phyloP scores from a whole-genome alignment of 2,113 vertebrate genomes.

The Eulacestoma nigropectus region DNA sequence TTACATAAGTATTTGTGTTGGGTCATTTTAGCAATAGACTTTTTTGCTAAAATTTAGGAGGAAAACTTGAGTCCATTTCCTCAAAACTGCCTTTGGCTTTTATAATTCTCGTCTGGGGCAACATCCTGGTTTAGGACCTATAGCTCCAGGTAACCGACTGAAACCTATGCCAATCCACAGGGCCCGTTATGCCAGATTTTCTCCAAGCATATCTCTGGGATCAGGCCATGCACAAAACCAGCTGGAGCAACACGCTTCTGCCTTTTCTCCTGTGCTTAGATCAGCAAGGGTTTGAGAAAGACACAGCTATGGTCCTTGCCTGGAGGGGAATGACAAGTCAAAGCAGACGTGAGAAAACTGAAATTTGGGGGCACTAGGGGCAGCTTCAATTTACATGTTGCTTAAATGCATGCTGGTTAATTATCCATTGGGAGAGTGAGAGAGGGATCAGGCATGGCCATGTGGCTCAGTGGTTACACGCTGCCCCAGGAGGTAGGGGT shows the following conservation, averaged over 20 bases:
- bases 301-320: neutral
- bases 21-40: neutral
- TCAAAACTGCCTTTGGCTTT: neutral
- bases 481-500: neutral
- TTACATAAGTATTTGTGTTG: neutral
- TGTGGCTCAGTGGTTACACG: neutral
- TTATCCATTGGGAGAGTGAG: neutral
- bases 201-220: neutral
- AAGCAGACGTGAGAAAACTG: neutral
- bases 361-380: neutral
- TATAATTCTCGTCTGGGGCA: neutral
- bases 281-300: neutral
- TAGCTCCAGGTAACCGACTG: neutral
- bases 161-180: neutral
- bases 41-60: neutral
- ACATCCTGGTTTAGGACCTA: neutral
- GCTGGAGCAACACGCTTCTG: fast-evolving
- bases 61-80: neutral
- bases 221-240: neutral
- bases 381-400: neutral
- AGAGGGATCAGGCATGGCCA: neutral
- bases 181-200: neutral
- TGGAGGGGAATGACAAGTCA: neutral
- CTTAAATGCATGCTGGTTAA: neutral
- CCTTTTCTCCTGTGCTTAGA: neutral